Base-by-base conservation (phyloP, 2,888 invertebrate genomes). In the Parnassius smintheus region DNA sequence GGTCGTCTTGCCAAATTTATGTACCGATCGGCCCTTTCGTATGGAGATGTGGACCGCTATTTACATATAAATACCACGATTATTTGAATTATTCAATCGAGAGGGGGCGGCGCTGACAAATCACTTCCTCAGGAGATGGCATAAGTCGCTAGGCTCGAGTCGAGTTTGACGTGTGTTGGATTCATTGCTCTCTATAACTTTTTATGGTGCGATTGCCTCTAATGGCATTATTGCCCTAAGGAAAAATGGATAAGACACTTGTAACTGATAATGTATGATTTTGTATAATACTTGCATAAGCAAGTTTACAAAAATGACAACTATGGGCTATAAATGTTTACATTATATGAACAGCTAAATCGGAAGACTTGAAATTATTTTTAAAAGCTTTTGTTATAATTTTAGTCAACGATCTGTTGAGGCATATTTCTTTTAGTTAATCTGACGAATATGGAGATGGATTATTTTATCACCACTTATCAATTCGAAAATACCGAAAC, bases 1-100 rank as follows among this genome's bases (percentile, higher is more conserved):
- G 87, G 82, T 87, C 88, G 86, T 90, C 89, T 88, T 88, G 85
- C 89, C 88, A 91, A 91, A 91, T 91, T 91, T 91, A 91, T 91
- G 91, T 91, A 89, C 90, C 91, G 88, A 88, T 89, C 88, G 90
- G 88, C 85, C 91, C 91, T 91, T 91, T 91, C 91, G 91, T 90
- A 91, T 91, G 91, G 91, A 90, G 91, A 91, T 91, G 88, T 86
- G 83, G 86, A 80, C 86, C 83, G 86, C 89, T 86, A 91, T 91
- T 91, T 91, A 91, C 91, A 91, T 91, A 91, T 91, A 91, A 91
- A 91, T 91, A 91, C 91, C 89, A 88, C 91, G 90, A 91, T 91
- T 91, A 91, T 91, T 91, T 91, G 91, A 91, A 91, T 91, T 91
- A 91, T 91, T 91, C 91, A 91, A 91, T 91, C 89, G 91, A 91